Percentiles rank a stretch among this genome's conserved stretches.
Conservation (phyloP, 2,888 invertebrate genomes). For the Pristionchus mayeri region DNA sequence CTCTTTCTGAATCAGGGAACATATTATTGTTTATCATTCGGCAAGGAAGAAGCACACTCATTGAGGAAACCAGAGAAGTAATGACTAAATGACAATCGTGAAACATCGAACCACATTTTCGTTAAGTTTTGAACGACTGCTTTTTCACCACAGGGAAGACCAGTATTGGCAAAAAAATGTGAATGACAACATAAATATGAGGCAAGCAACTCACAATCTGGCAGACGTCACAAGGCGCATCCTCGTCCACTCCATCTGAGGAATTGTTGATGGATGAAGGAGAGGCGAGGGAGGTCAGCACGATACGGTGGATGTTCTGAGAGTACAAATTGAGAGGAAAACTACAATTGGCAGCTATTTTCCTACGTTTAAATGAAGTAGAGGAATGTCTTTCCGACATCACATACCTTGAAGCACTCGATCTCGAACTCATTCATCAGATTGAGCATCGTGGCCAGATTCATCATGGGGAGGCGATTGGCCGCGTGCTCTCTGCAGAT, state of each 20-base stretch:
- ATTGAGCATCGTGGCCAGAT: conserved; percentile 51
- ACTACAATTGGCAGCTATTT: background rate
- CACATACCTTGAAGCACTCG: conserved; percentile 56
- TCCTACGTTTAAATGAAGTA: background rate
- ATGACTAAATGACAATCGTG: background rate
- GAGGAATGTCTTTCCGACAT: background rate
- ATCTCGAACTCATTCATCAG: conserved; percentile 63
- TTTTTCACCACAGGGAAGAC: no score
- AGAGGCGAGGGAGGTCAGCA: conserved; percentile 57
- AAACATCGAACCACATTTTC: background rate
- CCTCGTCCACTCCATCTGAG: conserved; percentile 84
- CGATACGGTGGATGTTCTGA: conserved; percentile 59
- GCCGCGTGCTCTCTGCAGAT: background rate
- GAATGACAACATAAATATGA: no score
- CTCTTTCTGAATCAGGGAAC: conserved; percentile 83
- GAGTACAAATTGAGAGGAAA: conserved; percentile 38
- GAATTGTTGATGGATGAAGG: conserved; percentile 45
- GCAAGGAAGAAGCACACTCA: no score
- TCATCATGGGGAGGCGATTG: background rate
- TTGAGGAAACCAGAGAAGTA: no score
- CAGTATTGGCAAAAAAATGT: no score
- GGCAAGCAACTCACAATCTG: background rate
- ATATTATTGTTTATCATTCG: background rate
- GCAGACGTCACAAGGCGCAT: conserved; percentile 83
- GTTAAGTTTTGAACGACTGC: background rate